Conservation (phyloP, 2,888 invertebrate species). For the Troilus luridus region DNA sequence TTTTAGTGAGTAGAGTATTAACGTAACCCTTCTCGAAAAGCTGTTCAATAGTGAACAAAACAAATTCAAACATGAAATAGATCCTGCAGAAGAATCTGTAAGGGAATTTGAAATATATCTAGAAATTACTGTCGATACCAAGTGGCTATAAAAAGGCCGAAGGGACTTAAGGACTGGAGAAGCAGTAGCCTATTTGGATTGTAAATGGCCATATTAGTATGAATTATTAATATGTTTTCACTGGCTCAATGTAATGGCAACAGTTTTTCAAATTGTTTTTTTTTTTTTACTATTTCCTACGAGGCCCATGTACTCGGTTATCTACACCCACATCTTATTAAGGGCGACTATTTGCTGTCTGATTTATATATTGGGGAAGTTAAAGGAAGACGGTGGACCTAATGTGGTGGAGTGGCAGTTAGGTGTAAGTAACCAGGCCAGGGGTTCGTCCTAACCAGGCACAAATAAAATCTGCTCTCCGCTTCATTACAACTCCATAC, state of each 20-base stretch:
- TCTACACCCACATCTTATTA: conserved; percentile 34
- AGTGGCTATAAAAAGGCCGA: neutral
- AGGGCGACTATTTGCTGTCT: conserved; percentile 22
- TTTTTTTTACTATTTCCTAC: conserved; percentile 27
- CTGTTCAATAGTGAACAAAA: neutral
- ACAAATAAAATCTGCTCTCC: conserved; percentile 31
- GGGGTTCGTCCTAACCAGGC: conserved; percentile 3
- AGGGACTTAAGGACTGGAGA: neutral
- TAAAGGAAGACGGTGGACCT: neutral
- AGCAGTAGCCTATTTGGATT: conserved; percentile 33
- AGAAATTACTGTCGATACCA: neutral
- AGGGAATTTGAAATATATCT: neutral
- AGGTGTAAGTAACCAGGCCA: conserved; percentile 14
- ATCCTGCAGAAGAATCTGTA: neutral
- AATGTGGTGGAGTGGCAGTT: conserved; percentile 10
- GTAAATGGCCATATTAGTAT: conserved; percentile 24
- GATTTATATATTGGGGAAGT: neutral
- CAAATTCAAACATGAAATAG: neutral
- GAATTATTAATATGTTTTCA: conserved; percentile 41
- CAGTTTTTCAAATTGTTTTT: conserved; percentile 26
- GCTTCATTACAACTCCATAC: conserved; percentile 39
- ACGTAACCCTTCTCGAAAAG: neutral
- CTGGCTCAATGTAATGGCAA: conserved; percentile 39
- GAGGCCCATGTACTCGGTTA: conserved; percentile 20
- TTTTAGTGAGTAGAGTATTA: neutral